phyloP scores from a whole-genome alignment of 2,888 invertebrate species.

The Lissonota sp. region DNA sequence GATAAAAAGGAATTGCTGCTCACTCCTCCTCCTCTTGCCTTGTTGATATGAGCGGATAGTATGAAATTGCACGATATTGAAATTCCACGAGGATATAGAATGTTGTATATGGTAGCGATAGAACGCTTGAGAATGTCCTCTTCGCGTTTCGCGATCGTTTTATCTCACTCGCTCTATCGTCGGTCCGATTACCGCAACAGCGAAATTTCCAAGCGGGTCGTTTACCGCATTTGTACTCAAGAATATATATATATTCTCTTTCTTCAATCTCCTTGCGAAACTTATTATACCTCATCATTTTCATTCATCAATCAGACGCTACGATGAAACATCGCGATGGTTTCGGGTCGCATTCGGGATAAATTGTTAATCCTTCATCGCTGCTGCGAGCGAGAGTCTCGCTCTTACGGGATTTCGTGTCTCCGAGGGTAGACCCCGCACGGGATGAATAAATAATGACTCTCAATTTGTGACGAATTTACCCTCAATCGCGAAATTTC shows the following conservation, averaged over 20 bases:
- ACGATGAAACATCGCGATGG: conserved; percentile 2
- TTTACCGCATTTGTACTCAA: conserved; percentile 30
- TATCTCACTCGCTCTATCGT: conserved; percentile 14
- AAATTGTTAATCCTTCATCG: too few relatives aligned
- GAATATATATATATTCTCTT: neutral
- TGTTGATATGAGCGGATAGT: conserved; percentile 45
- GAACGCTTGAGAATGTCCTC: conserved; percentile 56
- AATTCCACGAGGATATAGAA: conserved; percentile 59
- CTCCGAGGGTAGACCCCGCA: too few relatives aligned
- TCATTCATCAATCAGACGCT: conserved; percentile 50
- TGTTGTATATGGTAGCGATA: conserved; percentile 45
- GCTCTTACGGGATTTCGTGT: too few relatives aligned
- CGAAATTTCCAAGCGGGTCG: conserved; percentile 40
- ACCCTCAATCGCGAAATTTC: too few relatives aligned
- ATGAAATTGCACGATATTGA: conserved; percentile 59
- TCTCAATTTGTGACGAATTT: too few relatives aligned
- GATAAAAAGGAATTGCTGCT: too few relatives aligned
- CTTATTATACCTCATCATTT: conserved; percentile 40
- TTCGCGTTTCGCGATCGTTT: neutral
- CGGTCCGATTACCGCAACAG: neutral
- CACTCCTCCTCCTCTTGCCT: neutral
- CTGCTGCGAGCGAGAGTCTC: too few relatives aligned
- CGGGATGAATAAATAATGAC: too few relatives aligned
- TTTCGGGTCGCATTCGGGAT: neutral
- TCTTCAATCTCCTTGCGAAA: neutral